Conservation (phyloP, 2,113 vertebrate species). For the Phoenicopterus ruber region DNA sequence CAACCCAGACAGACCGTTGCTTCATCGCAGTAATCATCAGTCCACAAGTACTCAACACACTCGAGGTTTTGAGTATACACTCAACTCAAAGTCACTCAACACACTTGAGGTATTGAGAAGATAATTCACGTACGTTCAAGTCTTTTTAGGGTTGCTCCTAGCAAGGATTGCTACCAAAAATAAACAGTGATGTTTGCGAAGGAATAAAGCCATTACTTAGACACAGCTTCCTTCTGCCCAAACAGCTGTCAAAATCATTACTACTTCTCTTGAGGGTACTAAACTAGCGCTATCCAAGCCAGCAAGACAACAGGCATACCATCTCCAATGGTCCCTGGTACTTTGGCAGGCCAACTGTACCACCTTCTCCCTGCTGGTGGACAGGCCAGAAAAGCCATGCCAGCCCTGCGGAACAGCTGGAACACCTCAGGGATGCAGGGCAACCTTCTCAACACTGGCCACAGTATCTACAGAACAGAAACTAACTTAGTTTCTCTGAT, state of each 20-base stretch:
- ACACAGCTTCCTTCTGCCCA: background rate
- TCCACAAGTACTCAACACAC: background rate
- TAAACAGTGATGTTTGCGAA: background rate
- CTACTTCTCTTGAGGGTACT: background rate
- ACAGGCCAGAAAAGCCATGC: background rate
- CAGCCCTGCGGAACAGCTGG: background rate
- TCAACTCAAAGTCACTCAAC: constrained; percentile 25
- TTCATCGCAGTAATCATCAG: background rate
- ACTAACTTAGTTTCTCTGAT: background rate
- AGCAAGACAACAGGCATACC: background rate
- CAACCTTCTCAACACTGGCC: background rate
- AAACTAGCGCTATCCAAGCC: background rate
- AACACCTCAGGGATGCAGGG: background rate
- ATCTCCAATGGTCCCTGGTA: background rate
- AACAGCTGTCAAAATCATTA: background rate
- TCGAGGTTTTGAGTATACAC: background rate
- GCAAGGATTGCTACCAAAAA: background rate
- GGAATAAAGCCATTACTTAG: background rate
- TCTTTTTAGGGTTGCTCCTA: constrained; percentile 12
- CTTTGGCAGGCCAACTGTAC: background rate
- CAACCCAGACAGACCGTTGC: background rate
- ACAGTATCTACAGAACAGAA: background rate
- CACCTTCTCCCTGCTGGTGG: background rate
- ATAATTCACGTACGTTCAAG: background rate
- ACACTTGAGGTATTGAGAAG: constrained; percentile 17